phyloP scores from a whole-genome alignment of 2,888 invertebrate genomes.

The Dasypogon diadema region DNA sequence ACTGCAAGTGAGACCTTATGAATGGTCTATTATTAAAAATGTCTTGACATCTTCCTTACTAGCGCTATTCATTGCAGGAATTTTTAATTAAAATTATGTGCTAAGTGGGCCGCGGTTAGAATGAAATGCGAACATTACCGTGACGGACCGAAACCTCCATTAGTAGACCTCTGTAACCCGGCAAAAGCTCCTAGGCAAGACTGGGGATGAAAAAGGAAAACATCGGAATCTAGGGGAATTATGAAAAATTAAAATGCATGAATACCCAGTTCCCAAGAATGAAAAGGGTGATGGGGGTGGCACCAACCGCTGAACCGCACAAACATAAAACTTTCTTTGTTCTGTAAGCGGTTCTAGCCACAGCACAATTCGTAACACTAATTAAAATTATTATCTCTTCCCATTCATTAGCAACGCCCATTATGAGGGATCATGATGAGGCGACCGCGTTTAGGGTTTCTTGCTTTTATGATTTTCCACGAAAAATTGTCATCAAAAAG shows the following conservation, averaged over 20 bases:
- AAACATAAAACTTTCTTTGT: conserved; percentile 34
- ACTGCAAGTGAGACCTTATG: conserved; percentile 23
- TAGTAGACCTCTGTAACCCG: neutral
- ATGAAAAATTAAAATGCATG: conserved; percentile 46
- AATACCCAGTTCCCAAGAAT: neutral
- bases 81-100: conserved; percentile 46
- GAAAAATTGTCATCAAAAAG: conserved; percentile 3
- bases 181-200: neutral
- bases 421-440: conserved; percentile 28
- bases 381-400: conserved; percentile 42
- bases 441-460: neutral
- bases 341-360: neutral
- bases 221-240: conserved; percentile 19
- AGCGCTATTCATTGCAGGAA: conserved; percentile 23
- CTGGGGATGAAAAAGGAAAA: conserved; percentile 2
- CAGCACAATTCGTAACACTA: conserved; percentile 43
- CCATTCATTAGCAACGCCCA: conserved; percentile 39
- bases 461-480: neutral
- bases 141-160: conserved; percentile 20
- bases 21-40: conserved; percentile 38
- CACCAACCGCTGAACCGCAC: neutral
- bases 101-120: conserved; percentile 23
- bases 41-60: conserved; percentile 28
- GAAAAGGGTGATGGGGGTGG: neutral
- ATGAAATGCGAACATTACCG: conserved; percentile 26